These are phyloP conservation scores for Actinopyga echinites DNA, from an alignment of 53 echinoderm and acorn worm genomes.

Conservation along the genomic window DNA sequence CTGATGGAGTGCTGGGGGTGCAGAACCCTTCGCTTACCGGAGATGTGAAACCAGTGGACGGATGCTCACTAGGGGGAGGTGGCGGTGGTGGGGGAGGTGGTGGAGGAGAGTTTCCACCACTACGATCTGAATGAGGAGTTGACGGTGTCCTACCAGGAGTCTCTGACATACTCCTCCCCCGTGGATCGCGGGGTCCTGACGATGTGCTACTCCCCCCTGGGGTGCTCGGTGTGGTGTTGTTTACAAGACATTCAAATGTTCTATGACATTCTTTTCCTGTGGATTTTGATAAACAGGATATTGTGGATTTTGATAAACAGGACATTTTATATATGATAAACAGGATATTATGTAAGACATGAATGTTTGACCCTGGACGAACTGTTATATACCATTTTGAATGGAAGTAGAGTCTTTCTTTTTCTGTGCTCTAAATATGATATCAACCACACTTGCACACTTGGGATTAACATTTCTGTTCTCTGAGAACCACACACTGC, in stretches of 20 bases:
- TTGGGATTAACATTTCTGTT: too few species aligned
- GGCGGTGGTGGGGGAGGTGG: not conserved
- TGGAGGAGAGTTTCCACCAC: not conserved
- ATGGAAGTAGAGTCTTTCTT: too few species aligned
- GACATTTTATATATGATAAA: too few species aligned
- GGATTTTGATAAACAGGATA: not conserved
- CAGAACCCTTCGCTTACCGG: conserved; percentile 1
- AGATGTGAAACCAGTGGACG: not conserved
- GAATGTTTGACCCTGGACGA: too few species aligned
- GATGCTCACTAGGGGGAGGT: not conserved
- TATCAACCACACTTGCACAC: too few species aligned
- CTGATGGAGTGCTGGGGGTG: conserved; percentile 25
- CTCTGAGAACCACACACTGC: too few species aligned
- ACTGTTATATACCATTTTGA: too few species aligned
- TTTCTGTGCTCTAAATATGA: too few species aligned
- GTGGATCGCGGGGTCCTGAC: conserved; percentile 76
- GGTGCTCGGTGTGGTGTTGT: conserved; percentile 66
- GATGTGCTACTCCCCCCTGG: conserved; percentile 69
- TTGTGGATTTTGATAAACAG: too few species aligned
- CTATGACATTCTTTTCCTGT: conserved; percentile 91
- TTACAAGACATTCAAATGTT: conserved; percentile 83
- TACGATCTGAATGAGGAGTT: conserved; percentile 38
- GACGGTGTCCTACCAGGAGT: conserved; percentile 37
- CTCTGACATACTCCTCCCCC: conserved; percentile 26
- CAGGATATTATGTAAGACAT: too few species aligned